These are phyloP conservation scores for Glyptemys insculpta DNA, from an alignment of 2,797 vertebrate species.

Conservation along the genomic window DNA sequence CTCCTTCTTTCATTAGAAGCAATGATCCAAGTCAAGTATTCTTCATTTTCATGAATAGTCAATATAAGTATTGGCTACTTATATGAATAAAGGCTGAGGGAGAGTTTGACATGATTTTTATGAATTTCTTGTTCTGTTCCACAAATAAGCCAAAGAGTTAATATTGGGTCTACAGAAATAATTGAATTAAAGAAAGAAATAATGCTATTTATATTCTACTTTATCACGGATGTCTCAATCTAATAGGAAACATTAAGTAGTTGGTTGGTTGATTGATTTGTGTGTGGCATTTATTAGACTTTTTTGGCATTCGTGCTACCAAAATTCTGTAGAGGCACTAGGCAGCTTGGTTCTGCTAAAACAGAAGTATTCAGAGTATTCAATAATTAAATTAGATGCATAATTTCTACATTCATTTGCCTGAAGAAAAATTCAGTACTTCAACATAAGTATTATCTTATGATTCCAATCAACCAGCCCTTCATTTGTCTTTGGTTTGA, in stretches of 20 bases:
- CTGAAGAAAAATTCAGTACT: background rate
- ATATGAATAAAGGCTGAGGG: background rate
- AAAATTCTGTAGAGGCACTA: background rate
- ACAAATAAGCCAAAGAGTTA: background rate
- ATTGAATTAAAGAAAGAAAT: background rate
- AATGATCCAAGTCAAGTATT: background rate
- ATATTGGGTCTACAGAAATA: background rate
- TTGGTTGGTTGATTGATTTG: background rate
- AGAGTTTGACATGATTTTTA: background rate
- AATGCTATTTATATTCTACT: background rate
- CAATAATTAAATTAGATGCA: background rate
- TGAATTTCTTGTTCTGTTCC: background rate
- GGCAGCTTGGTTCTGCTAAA: background rate
- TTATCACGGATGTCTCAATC: background rate
- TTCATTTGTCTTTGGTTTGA: background rate
- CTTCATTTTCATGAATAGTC: rapidly evolving
- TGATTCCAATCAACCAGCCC: background rate
- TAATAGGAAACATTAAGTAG: background rate
- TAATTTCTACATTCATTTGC: slow-evolving; percentile 36
- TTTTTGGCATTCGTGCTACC: background rate
- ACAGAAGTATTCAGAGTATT: background rate
- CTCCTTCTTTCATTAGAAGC: slow-evolving; percentile 3
- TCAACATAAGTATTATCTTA: background rate
- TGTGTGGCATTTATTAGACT: background rate
- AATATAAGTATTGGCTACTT: background rate